Evolutionary conservation across 2,888 invertebrate species (phyloP).

Genomic region (Eubasilissa splendida): DNA sequence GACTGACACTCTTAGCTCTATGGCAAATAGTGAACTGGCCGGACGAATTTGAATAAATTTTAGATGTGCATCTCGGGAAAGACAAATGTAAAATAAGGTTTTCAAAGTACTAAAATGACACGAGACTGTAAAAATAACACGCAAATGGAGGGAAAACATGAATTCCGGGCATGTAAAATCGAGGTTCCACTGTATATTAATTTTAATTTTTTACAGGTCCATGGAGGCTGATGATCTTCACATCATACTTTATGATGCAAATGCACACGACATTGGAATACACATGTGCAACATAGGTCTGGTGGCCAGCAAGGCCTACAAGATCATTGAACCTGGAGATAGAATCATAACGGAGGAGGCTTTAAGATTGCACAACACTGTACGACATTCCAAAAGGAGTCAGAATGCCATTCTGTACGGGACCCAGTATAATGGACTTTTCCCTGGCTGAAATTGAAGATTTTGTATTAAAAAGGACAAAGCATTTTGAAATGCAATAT

Average conservation of each 20-base stretch:
- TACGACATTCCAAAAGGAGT: not conserved
- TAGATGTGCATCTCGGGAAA: too few species aligned
- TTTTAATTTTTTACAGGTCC: constrained; percentile 36
- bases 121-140: too few species aligned
- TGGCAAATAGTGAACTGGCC: too few species aligned
- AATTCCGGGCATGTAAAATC: too few species aligned
- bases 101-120: too few species aligned
- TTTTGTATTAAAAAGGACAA: too few species aligned
- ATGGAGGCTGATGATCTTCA: constrained; percentile 24
- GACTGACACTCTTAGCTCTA: too few species aligned
- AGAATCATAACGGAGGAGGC: constrained; percentile 24
- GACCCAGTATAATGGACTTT: constrained; percentile 7
- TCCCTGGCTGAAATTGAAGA: constrained; percentile 5
- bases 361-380: constrained; percentile 12
- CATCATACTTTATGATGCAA: constrained; percentile 27
- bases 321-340: constrained; percentile 8
- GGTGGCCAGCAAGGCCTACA: constrained; percentile 15
- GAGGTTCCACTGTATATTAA: too few species aligned
- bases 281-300: constrained; percentile 17
- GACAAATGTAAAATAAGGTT: too few species aligned
- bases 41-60: too few species aligned
- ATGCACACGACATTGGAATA: constrained; percentile 37
- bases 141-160: too few species aligned
- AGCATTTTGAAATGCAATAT: too few species aligned
- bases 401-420: constrained; percentile 38